Percentiles rank a stretch among this genome's conserved stretches.
Evolutionary conservation across 2,888 invertebrate species (phyloP).

Genomic region (Eristalis intricaria): DNA sequence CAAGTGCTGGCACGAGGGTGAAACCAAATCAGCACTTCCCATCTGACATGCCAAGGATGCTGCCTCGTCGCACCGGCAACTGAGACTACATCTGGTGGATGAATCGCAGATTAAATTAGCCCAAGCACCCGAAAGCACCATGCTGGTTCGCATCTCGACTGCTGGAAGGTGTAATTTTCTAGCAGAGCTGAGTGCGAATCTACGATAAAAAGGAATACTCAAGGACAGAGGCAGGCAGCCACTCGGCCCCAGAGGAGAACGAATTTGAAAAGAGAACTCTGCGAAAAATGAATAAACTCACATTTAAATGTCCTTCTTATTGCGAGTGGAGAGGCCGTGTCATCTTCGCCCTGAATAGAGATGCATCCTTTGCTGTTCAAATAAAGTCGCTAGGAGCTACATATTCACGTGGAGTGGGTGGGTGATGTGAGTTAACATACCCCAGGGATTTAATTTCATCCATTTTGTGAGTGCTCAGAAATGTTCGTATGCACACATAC

Average conservation of each 20-base stretch:
- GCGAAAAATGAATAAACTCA: conserved; percentile 22
- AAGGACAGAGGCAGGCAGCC: conserved; percentile 5
- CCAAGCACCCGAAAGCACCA: conserved; percentile 74
- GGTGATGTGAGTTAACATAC: conserved; percentile 48
- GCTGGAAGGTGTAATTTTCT: conserved; percentile 73
- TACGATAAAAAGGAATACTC: conserved; percentile 37
- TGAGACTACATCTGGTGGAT: conserved; percentile 78
- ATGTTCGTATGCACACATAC: conserved; percentile 27
- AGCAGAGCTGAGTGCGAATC: conserved; percentile 66
- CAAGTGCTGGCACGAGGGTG: background rate
- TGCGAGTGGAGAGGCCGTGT: conserved; percentile 50
- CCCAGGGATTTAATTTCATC: conserved; percentile 68
- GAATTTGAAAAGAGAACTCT: background rate
- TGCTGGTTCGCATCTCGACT: conserved; percentile 74
- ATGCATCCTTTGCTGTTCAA: conserved; percentile 31
- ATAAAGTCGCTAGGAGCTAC: conserved; percentile 56
- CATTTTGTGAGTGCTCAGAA: conserved; percentile 60
- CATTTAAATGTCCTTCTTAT: conserved; percentile 46
- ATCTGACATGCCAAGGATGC: conserved; percentile 33
- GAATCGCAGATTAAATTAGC: conserved; percentile 78
- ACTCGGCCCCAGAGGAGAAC: conserved; percentile 10
- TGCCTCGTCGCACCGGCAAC: background rate
- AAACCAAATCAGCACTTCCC: conserved; percentile 26
- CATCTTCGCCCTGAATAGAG: conserved; percentile 44
- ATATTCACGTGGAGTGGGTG: background rate